phyloP scores from a whole-genome alignment of 2,888 invertebrate genomes.

The Drepanosiphum platanoidis region DNA sequence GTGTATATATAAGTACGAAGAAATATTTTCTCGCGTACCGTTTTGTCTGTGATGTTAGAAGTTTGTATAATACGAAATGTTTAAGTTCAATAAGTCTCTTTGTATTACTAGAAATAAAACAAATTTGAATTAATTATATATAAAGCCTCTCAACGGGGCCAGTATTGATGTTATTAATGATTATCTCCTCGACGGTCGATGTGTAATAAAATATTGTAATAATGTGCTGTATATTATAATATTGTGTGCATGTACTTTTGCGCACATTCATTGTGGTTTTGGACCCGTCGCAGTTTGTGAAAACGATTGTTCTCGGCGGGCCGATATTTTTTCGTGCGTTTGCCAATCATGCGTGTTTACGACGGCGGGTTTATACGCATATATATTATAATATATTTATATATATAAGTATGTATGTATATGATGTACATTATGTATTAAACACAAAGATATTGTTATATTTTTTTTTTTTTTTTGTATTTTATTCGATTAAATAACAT shows the following conservation, averaged over 20 bases:
- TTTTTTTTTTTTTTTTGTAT: conserved; percentile 31
- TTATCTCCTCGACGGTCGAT: background rate
- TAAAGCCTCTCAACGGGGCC: no score
- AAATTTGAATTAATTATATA: no score
- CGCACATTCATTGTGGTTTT: no score
- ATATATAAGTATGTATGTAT: conserved; percentile 2
- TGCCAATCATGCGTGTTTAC: no score
- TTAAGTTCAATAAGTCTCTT: conserved; percentile 58
- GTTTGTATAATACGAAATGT: conserved; percentile 58
- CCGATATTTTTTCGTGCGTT: no score
- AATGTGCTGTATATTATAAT: background rate
- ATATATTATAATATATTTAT: no score
- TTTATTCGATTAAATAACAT: conserved; percentile 32
- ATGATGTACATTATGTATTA: conserved; percentile 31
- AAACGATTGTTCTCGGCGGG: no score
- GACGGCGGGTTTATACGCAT: no score
- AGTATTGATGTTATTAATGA: no score
- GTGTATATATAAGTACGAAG: conserved; percentile 58
- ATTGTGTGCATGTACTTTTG: background rate
- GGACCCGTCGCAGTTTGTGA: no score
- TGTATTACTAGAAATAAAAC: conserved; percentile 60
- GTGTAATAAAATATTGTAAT: conserved; percentile 53
- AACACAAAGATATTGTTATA: conserved; percentile 16
- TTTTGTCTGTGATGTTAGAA: conserved; percentile 62
- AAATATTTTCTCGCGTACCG: conserved; percentile 58